These are phyloP conservation scores for Papilio elwesi DNA, from an alignment of 2,888 invertebrate species.

Conservation along the genomic window DNA sequence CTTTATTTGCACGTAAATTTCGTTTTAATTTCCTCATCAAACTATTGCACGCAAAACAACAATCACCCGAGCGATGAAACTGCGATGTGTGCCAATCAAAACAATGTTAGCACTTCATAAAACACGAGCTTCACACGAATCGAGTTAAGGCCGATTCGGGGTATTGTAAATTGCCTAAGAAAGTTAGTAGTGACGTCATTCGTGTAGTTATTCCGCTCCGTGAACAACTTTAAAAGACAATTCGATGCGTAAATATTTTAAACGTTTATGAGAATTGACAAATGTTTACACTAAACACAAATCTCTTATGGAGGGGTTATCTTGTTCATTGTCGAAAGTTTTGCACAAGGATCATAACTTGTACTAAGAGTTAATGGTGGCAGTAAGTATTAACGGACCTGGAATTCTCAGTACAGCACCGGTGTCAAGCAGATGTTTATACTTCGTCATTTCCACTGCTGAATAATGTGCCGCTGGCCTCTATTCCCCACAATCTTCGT, in stretches of 20 bases:
- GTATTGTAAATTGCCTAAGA: slow-evolving; percentile 55
- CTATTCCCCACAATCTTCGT: too few species aligned
- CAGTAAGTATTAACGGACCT: too few species aligned
- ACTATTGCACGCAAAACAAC: slow-evolving; percentile 73
- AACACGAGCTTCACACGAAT: slow-evolving; percentile 53
- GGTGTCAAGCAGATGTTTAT: too few species aligned
- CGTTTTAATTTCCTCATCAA: slow-evolving; percentile 73
- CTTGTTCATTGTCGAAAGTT: background rate
- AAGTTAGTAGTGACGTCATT: slow-evolving; percentile 4
- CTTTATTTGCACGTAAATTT: slow-evolving; percentile 55
- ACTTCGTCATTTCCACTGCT: too few species aligned
- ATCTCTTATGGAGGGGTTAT: background rate
- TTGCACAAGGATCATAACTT: too few species aligned
- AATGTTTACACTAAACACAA: background rate
- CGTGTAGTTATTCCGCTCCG: background rate
- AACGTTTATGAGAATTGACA: background rate
- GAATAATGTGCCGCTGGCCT: too few species aligned
- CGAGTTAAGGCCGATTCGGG: slow-evolving; percentile 15
- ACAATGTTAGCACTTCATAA: slow-evolving; percentile 70
- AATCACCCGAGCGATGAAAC: slow-evolving; percentile 58
- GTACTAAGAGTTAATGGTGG: too few species aligned
- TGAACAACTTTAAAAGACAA: background rate
- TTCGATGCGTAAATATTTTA: background rate
- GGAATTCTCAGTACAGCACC: too few species aligned
- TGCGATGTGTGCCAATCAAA: slow-evolving; percentile 72